phyloP scores from a whole-genome alignment of 1,140 invertebrate species.

The Cecropterus lyciades region DNA sequence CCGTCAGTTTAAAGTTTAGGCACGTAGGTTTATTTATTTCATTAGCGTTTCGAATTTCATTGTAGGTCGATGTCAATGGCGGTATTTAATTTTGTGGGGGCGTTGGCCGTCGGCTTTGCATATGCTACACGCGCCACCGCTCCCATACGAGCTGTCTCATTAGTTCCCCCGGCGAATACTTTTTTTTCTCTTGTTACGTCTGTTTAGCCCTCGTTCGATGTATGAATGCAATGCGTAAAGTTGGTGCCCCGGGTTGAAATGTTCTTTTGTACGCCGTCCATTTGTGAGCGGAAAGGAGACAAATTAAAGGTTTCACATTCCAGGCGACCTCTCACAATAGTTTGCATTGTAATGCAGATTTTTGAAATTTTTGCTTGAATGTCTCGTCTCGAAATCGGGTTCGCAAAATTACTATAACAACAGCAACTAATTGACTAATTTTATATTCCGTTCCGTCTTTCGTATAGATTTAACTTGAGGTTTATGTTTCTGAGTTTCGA shows the following conservation, averaged over 20 bases:
- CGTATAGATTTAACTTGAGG: background rate
- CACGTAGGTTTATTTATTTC: conserved; percentile 37
- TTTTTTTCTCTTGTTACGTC: conserved; percentile 62
- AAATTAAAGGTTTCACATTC: conserved; percentile 27
- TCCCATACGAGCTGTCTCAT: conserved; percentile 67
- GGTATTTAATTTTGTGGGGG: conserved; percentile 63
- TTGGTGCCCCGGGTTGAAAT: conserved; percentile 8
- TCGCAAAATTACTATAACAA: background rate
- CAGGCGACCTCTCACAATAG: background rate
- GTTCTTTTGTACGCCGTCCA: conserved; percentile 16
- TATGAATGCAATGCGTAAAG: conserved; percentile 48
- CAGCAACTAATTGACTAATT: background rate
- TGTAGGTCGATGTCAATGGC: conserved; percentile 53
- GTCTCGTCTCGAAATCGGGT: background rate
- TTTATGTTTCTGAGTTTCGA: background rate
- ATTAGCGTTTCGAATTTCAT: conserved; percentile 58
- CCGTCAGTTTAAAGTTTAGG: conserved; percentile 24
- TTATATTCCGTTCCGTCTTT: conserved; percentile 3
- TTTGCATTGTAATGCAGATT: conserved; percentile 7
- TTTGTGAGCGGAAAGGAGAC: conserved; percentile 25
- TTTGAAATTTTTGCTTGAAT: background rate
- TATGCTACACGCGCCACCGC: conserved; percentile 51
- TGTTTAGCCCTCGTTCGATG: conserved; percentile 59
- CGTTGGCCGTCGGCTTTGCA: conserved; percentile 64
- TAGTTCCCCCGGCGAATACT: conserved; percentile 62